Evolutionary conservation across 2,888 invertebrate species (phyloP).

Genomic region (Habroteleia sp.): DNA sequence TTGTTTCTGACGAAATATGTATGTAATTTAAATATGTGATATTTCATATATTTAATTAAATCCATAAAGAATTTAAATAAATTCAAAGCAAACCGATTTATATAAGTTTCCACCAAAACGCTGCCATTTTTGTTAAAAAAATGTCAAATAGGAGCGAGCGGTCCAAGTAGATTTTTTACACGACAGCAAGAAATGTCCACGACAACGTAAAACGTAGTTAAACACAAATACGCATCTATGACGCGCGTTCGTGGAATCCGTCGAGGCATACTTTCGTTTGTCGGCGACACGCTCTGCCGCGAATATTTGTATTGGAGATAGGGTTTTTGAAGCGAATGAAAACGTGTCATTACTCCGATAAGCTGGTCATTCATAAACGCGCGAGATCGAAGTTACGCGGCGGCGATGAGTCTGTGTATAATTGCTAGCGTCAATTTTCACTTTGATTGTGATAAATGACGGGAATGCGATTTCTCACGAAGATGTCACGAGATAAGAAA

Average conservation of each 20-base stretch:
- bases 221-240: constrained; percentile 30
- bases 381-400: neutral
- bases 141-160: too few species aligned
- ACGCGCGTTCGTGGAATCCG: constrained; percentile 10
- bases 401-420: constrained; percentile 21
- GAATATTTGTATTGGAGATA: constrained; percentile 38
- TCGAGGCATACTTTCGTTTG: constrained; percentile 29
- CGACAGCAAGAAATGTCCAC: too few species aligned
- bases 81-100: too few species aligned
- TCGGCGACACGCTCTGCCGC: constrained; percentile 17
- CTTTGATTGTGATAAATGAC: constrained; percentile 10
- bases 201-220: constrained; percentile 20
- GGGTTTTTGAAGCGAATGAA: constrained; percentile 10
- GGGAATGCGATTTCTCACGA: constrained; percentile 12
- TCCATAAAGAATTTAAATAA: too few species aligned
- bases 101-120: too few species aligned
- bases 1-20: too few species aligned
- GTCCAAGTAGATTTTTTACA: too few species aligned
- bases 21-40: too few species aligned
- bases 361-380: constrained; percentile 35
- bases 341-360: constrained; percentile 31
- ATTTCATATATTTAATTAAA: too few species aligned
- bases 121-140: too few species aligned
- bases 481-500: constrained; percentile 30
- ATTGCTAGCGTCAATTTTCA: neutral